Evolutionary conservation across 2,888 invertebrate genomes (phyloP), one percentile per base, ranked within the genome.

Genomic region (Lapara coniferarum): DNA sequence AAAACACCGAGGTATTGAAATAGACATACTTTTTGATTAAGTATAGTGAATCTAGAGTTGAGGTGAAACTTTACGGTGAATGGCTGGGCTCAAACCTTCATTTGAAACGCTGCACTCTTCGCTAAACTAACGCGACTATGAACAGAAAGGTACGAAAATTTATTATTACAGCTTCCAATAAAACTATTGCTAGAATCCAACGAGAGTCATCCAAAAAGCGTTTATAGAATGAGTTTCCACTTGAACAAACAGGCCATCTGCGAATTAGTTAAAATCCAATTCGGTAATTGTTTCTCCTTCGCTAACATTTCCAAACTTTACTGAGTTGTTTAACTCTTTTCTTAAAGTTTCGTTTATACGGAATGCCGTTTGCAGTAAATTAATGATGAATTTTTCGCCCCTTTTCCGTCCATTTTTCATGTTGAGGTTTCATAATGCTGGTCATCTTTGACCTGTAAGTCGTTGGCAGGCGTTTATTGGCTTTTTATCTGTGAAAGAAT

Each of bases 361-460:
- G 82, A 87, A 86, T 80, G 90, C 86, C 90, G 84, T 87, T 89
- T 78, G 78, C 90, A 90, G 88, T 84, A 85, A 90, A 89, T 89
- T 88, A 89, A 90, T 90, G 89, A 84, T 71, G 69, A 78, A 81
- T 74, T 78, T 81, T 84, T 83, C 78, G 79, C 74, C 16, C 44
- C 75, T 77, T 75, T 79, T 81, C 30, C 55, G 66, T 57, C 49
- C 66, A n/a, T 53, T 46, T 76, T 72, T 77, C 78, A 78, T 76
- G 73, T 76, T 72, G 72, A 75, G 75, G 75, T 73, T 69, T 49
- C 74, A 74, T 77, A 78, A 77, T 73, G 73, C 75, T 73, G 72
- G 73, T 74, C 67, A 55, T 72, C 72, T 71, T 53, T 58, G 69
- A 73, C 10, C 71, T 71, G 75, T 75, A 73, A 68, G 69, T 72